phyloP scores from a whole-genome alignment of 2,797 vertebrate genomes.

The Coendou prehensilis region DNA sequence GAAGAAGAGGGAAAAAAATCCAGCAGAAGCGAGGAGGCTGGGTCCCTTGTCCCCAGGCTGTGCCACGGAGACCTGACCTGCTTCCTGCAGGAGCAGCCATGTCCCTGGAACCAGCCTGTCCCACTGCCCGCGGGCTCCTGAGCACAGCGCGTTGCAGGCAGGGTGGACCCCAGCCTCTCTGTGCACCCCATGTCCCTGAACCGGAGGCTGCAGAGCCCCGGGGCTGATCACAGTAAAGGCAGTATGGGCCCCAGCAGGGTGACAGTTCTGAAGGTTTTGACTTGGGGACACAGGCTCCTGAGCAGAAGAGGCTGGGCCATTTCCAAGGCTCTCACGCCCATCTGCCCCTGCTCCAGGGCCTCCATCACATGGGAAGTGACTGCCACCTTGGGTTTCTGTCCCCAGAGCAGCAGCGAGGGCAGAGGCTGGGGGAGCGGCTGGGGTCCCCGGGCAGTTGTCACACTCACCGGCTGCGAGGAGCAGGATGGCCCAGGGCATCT shows the following conservation, averaged over 20 bases:
- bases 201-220: neutral
- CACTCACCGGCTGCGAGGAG: conserved; percentile 81
- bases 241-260: accelerated
- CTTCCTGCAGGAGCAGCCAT: neutral
- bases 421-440: too few species aligned
- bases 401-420: neutral
- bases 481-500: conserved; percentile 81
- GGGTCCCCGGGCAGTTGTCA: neutral
- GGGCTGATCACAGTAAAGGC: neutral
- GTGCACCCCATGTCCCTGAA: neutral
- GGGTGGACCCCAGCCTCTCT: neutral
- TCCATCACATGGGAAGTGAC: neutral
- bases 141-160: neutral
- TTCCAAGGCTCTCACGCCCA: neutral
- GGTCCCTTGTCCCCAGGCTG: neutral
- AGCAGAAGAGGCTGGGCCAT: neutral
- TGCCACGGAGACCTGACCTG: neutral
- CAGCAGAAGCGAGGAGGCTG: neutral
- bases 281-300: neutral
- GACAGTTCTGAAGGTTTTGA: neutral
- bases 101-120: neutral
- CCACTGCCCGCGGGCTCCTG: neutral
- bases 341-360: neutral
- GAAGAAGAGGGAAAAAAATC: neutral
- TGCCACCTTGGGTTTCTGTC: neutral